Conservation (phyloP, 2,113 vertebrate genomes). For the Kobus ellipsiprymnus region DNA sequence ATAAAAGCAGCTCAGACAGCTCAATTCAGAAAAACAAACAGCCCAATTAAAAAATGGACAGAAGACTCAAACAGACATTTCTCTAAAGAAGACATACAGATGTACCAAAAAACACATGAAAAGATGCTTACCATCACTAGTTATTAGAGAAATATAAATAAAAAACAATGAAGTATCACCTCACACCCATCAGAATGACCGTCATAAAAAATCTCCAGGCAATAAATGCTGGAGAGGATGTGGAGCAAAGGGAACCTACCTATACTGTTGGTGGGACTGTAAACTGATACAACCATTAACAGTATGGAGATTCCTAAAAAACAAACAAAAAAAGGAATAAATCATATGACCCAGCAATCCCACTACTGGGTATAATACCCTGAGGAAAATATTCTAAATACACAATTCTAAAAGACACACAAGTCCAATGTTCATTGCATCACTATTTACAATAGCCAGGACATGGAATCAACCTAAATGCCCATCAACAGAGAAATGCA, state of each 20-base stretch:
- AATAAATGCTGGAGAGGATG: not conserved
- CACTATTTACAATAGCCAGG: not conserved
- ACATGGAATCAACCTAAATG: not conserved
- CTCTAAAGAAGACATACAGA: not conserved
- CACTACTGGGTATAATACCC: not conserved
- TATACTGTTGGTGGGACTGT: not conserved
- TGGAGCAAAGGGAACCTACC: not conserved
- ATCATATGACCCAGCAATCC: not conserved
- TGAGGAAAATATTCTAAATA: not conserved
- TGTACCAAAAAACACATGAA: not conserved
- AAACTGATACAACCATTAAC: not conserved
- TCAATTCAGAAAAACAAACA: not conserved
- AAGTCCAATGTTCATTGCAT: not conserved
- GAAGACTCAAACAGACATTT: not conserved
- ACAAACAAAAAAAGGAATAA: not conserved
- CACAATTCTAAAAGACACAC: not conserved
- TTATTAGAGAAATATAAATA: not conserved
- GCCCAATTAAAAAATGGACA: not conserved
- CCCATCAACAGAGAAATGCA: not conserved
- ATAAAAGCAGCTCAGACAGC: not conserved
- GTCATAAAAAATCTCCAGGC: not conserved
- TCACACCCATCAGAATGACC: not conserved
- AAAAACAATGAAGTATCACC: not conserved
- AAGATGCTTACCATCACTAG: not conserved
- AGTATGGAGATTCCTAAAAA: not conserved